phyloP scores from a whole-genome alignment of 2,113 vertebrate species.

The Phocoena sinus region DNA sequence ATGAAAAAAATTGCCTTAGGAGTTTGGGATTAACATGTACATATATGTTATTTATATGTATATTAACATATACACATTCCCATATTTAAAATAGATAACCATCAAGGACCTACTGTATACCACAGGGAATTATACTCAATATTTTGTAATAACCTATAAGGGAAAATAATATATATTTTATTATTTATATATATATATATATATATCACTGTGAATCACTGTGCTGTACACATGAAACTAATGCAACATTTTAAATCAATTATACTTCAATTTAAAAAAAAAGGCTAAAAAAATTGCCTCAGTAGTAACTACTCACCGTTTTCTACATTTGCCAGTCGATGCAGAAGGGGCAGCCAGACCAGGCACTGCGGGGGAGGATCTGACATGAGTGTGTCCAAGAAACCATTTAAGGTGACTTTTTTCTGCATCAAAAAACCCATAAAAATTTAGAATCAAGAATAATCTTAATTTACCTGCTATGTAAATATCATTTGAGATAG shows the following conservation, averaged over 20 bases:
- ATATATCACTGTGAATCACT: background rate
- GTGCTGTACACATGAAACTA: background rate
- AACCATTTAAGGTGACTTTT: constrained; percentile 96
- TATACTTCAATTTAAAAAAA: background rate
- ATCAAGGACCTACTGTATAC: background rate
- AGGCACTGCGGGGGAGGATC: constrained; percentile 98
- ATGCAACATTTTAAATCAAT: background rate
- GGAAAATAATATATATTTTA: background rate
- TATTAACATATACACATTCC: background rate
- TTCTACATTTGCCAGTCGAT: constrained; percentile 97
- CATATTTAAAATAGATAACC: background rate
- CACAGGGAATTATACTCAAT: background rate
- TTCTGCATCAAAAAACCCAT: constrained; percentile 84
- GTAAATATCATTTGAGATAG: background rate
- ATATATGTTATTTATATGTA: too few species aligned
- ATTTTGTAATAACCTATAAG: background rate
- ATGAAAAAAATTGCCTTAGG: background rate
- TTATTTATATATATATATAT: background rate
- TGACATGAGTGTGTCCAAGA: constrained; percentile 98
- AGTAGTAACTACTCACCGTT: constrained; percentile 87
- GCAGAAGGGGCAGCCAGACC: constrained; percentile 98
- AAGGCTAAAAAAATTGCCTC: background rate
- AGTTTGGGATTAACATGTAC: background rate
- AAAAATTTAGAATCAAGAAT: constrained; percentile 31
- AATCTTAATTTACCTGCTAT: constrained; percentile 40